Base-by-base conservation (phyloP, 2,888 invertebrate genomes). In the Lasioglossum lativentre region DNA sequence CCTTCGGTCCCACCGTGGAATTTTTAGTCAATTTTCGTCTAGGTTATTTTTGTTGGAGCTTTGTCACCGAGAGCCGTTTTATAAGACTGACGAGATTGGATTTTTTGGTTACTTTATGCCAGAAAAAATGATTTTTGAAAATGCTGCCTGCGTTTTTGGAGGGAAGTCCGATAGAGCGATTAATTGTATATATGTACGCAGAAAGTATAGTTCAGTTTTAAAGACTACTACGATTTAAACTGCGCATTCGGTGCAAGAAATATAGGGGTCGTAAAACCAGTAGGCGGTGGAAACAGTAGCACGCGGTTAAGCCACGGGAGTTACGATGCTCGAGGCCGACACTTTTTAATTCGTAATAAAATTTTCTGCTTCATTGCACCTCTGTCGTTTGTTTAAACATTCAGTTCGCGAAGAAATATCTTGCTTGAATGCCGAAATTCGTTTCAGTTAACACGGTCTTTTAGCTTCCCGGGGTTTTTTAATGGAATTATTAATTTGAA, bases 271-370 rank as follows among this genome's bases (percentile, higher is more conserved):
- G 68, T 68, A 68, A 68, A 68, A 68, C 4, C 68, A 68, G 68
- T 68, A 66, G 66, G 66, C 66, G 66, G 66, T 34, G 38, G 66
- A 66, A 66, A 66, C 66, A 66, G 66, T 66, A 66, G 66, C 66
- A 34, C 66, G 34, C 66, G 34, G 19, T 66, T 23, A 10, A 66
- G 34, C 34, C 66, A 30, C 66, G 19, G 66, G 66, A 34, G 66
- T 66, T 66, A 66, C 66, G 66, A 66, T 2, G 66, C 34, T 10
- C 23, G 34, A 10, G 3, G 23, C 34, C 34, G 66, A 30, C 34
- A 23, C 34, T 30, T 19, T 66, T 66, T 66, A 66, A 66, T 66
- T 34, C 66, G 19, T 30, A 34, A 34, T 34, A 34, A 66, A 66
- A 66, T 30, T 3, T 19, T 66, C 66, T 66, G 34, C 34, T 34